phyloP scores from a whole-genome alignment of 2,888 invertebrate genomes.

The Azorinus chamasolen region DNA sequence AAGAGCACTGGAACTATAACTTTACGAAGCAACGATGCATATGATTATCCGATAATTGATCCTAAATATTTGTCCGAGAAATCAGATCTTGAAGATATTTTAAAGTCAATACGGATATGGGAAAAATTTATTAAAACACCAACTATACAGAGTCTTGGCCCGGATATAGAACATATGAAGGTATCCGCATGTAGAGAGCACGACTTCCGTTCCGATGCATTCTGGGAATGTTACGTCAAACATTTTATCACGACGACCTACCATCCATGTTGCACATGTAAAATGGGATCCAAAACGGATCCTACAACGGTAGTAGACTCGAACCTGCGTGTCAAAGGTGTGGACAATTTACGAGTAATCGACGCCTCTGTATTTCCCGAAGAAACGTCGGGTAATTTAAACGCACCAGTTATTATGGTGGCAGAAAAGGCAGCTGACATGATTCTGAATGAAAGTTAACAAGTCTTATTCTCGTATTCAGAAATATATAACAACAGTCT shows the following conservation, averaged over 20 bases:
- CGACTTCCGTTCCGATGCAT: conserved; percentile 48
- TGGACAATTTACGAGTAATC: conserved; percentile 37
- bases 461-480: too few relatives aligned
- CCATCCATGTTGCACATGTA: conserved; percentile 92
- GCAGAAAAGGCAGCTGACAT: conserved; percentile 48
- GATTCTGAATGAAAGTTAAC: conserved; percentile 4
- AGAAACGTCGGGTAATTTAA: conserved; percentile 37
- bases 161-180: conserved; percentile 21
- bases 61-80: conserved; percentile 93
- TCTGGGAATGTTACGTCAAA: conserved; percentile 59
- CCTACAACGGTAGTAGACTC: conserved; percentile 90
- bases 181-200: conserved; percentile 39
- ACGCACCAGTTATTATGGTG: conserved; percentile 50
- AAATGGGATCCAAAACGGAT: conserved; percentile 88
- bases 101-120: conserved; percentile 38
- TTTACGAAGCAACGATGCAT: conserved; percentile 91
- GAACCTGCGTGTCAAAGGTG: conserved; percentile 74
- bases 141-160: conserved; percentile 51
- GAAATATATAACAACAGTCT: too few relatives aligned
- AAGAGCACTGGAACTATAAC: conserved; percentile 93
- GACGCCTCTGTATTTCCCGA: conserved; percentile 43
- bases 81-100: conserved; percentile 88
- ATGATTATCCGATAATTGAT: conserved; percentile 93
- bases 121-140: conserved; percentile 46
- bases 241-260: conserved; percentile 42